Percentiles rank a stretch among this genome's conserved stretches.
These are phyloP conservation scores for Ptilonorhynchus violaceus DNA, from an alignment of 2,113 vertebrate species.

Conservation along the genomic window DNA sequence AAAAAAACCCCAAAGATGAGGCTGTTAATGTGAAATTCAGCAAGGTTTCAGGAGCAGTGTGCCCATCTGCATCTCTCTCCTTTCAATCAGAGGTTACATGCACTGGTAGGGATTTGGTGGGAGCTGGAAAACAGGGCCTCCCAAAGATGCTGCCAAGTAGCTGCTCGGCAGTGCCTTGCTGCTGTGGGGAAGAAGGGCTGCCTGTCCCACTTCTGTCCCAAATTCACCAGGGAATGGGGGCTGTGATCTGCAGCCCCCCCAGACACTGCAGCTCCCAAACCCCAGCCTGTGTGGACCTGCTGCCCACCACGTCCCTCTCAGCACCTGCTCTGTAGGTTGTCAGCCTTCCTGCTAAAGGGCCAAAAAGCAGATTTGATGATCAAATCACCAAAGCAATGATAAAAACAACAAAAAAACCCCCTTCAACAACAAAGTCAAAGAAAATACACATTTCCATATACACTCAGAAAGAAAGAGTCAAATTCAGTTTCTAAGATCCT, in stretches of 20 bases:
- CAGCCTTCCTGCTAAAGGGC: neutral
- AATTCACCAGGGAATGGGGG: neutral
- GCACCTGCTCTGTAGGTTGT: fast-evolving
- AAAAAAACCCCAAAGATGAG: neutral
- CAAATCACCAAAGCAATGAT: neutral
- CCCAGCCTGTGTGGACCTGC: neutral
- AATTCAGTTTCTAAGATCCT: neutral
- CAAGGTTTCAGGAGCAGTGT: neutral
- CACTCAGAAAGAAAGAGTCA: neutral
- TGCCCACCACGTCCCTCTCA: fast-evolving
- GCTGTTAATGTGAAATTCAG: neutral
- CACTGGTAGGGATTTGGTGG: neutral
- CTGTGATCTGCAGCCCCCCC: neutral
- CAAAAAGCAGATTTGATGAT: neutral
- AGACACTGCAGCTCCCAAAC: neutral
- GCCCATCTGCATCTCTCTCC: neutral
- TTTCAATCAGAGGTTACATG: neutral
- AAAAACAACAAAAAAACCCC: neutral
- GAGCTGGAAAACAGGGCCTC: neutral
- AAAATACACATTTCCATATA: neutral
- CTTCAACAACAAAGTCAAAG: neutral
- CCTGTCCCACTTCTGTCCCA: neutral
- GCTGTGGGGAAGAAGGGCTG: neutral
- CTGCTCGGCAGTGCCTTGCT: neutral
- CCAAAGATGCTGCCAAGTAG: neutral